A percentile compares a stretch with the other conserved stretches of the same genome.
Evolutionary conservation across 2,888 invertebrate species (phyloP).

Genomic region (Buathra laborator): DNA sequence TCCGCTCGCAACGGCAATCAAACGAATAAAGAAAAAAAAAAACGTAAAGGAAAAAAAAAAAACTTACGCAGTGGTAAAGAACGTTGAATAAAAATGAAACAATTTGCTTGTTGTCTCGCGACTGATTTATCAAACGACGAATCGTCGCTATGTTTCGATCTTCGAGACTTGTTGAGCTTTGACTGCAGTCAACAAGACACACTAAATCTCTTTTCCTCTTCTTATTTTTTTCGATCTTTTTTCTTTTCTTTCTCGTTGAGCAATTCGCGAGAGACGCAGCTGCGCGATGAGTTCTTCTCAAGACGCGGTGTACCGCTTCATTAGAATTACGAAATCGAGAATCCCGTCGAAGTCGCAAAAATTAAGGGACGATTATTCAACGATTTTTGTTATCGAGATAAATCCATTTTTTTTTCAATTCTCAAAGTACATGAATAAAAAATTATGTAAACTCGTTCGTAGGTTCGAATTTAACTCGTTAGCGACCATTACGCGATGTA

Average conservation of each 20-base stretch:
- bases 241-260: slow-evolving; percentile 27
- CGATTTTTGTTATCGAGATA: neutral
- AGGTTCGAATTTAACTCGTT: slow-evolving; percentile 5
- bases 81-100: neutral
- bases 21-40: neutral
- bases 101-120: neutral
- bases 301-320: neutral
- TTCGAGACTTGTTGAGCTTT: neutral
- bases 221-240: slow-evolving; percentile 11
- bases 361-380: neutral
- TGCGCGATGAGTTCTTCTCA: slow-evolving; percentile 19
- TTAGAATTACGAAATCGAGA: neutral
- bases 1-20: slow-evolving; percentile 13
- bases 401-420: neutral
- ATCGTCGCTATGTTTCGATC: slow-evolving; percentile 11
- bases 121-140: slow-evolving; percentile 8
- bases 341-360: neutral
- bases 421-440: neutral
- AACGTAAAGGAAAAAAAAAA: neutral
- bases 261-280: slow-evolving; percentile 51
- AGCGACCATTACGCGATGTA: neutral
- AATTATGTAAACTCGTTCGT: neutral
- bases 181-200: slow-evolving; percentile 16
- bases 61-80: neutral
- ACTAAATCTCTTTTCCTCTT: slow-evolving; percentile 3